Conservation (phyloP, 1,140 invertebrate species). For the Solen grandis region DNA sequence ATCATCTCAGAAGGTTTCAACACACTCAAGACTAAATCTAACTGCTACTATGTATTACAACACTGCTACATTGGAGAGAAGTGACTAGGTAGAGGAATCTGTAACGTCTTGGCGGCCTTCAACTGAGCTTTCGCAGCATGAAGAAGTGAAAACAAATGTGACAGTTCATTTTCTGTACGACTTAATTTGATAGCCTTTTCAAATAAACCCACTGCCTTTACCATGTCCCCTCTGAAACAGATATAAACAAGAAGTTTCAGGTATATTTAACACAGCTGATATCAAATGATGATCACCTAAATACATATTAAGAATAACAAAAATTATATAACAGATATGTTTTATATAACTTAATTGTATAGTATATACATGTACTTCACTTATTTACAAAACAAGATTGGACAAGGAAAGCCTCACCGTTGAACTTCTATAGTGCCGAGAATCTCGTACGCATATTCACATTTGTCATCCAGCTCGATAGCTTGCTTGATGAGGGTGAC, state of each 20-base stretch:
- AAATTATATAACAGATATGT: too few relatives aligned
- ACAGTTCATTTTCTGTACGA: conserved; percentile 92
- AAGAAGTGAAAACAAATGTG: conserved; percentile 82
- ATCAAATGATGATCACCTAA: too few relatives aligned
- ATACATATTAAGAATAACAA: too few relatives aligned
- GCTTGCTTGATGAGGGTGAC: conserved; percentile 90
- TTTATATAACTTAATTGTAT: too few relatives aligned
- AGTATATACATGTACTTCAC: too few relatives aligned
- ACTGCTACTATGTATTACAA: too few relatives aligned
- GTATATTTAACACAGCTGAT: neutral
- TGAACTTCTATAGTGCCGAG: conserved; percentile 96
- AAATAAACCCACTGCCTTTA: conserved; percentile 91
- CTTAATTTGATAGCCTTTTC: conserved; percentile 93
- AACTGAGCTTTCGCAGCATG: conserved; percentile 53
- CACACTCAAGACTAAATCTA: too few relatives aligned
- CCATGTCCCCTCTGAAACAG: conserved; percentile 89
- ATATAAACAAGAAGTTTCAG: neutral
- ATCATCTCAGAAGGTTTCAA: too few relatives aligned
- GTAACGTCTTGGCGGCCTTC: conserved; percentile 41
- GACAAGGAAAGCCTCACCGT: too few relatives aligned
- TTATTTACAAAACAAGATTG: too few relatives aligned
- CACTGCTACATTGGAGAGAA: conserved; percentile 47
- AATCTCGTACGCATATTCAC: conserved; percentile 97
- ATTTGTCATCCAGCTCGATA: conserved; percentile 93
- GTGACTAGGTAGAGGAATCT: conserved; percentile 34